Evolutionary conservation across 2,888 invertebrate species (phyloP), one percentile per base, ranked within the genome.

Genomic region (Parelbella ahira): DNA sequence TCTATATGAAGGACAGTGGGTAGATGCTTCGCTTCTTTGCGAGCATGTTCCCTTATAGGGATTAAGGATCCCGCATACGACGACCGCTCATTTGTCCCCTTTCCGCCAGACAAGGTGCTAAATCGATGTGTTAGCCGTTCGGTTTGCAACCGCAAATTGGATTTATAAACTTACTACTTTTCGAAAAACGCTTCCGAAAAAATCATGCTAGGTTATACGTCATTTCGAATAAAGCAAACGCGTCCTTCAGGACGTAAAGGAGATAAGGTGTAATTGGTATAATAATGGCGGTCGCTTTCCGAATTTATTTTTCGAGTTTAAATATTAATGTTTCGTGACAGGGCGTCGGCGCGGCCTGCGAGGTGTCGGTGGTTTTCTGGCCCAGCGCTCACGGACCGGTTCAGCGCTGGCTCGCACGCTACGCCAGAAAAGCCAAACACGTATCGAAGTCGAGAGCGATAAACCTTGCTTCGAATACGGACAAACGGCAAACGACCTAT

Each of bases 311-410:
- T 73, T 73, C 59, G 58, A 68, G 70, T 74, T 78, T 72, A 72
- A 84, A 81, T 80, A 75, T 81, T 80, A 83, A 84, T 86, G 79
- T 80, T 76, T 83, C 83, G 81, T 82, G 84, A 82, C 82, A 82
- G 71, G 76, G 75, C 68, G 72, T 68, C 65, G 67, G 63, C 62
- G 67, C 54, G 53, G 53, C 61, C 57, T 56, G 73, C 68, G 74
- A 82, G 82, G 86, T 82, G 86, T 83, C 74, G 74, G 80, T 70
- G 83, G 82, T 83, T 86, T 86, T 86, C 84, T 84, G 86, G 79
- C 70, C 75, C 78, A 81, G 76, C 77, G 86, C 80, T 65, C 68
- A 52, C 68, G 61, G 82, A 86, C 86, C 86, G 84, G 86, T 86
- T 84, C 72, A 63, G 55, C 62, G 68, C 59, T 58, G 65, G 67